Conservation (phyloP, 2,113 vertebrate species). For the Artemisiospiza belli region DNA sequence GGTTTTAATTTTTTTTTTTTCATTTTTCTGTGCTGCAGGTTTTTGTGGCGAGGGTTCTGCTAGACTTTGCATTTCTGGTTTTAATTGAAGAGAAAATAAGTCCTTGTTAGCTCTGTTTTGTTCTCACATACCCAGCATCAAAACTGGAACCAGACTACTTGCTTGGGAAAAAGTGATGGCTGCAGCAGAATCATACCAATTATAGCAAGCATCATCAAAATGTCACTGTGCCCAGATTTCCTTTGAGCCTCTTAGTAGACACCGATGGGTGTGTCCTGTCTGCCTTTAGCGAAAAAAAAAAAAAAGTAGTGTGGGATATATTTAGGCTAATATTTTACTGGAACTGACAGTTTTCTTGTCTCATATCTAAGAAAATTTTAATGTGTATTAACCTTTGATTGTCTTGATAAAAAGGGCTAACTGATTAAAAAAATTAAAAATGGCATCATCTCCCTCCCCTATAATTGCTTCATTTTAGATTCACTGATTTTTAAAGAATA, state of each 20-base stretch:
- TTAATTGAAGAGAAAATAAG: background rate
- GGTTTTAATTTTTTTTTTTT: background rate
- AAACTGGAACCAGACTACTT: background rate
- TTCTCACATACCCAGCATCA: background rate
- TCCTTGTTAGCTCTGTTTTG: background rate
- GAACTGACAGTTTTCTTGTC: background rate
- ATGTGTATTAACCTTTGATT: background rate
- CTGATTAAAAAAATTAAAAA: background rate
- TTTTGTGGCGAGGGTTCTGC: background rate
- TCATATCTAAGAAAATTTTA: background rate
- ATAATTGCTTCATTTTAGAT: background rate
- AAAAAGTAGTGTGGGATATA: background rate
- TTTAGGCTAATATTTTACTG: background rate
- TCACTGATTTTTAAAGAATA: conserved; percentile 41
- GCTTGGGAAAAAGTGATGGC: background rate
- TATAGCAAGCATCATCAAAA: background rate
- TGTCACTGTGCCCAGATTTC: background rate
- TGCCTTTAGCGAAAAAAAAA: background rate
- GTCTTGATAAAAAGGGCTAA: background rate
- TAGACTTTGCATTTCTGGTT: background rate
- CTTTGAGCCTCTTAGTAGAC: background rate
- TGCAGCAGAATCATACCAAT: background rate
- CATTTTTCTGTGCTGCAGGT: background rate
- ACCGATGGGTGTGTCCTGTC: background rate
- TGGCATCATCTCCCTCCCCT: background rate